Percentiles rank a stretch among this genome's conserved stretches.
phyloP scores from a whole-genome alignment of 2,888 invertebrate genomes.

The Drosophila anomalata region DNA sequence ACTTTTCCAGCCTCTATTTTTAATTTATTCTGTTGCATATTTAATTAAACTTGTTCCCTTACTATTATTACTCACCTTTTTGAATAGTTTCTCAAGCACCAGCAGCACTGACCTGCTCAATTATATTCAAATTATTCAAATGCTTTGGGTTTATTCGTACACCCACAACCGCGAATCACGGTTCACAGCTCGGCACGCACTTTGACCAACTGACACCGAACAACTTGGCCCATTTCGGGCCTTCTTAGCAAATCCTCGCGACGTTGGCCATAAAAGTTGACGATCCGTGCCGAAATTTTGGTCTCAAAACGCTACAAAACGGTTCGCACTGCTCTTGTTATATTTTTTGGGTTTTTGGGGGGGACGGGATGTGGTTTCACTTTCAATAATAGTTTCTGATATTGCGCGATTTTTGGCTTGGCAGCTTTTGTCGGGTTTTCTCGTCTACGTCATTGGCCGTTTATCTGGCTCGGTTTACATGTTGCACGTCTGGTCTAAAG shows the following conservation, averaged over 20 bases:
- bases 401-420: slow-evolving; percentile 68
- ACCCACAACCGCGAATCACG: slow-evolving; percentile 23
- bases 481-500: slow-evolving; percentile 57
- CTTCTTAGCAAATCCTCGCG: slow-evolving; percentile 49
- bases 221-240: slow-evolving; percentile 65
- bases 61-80: slow-evolving; percentile 23
- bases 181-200: slow-evolving; percentile 53
- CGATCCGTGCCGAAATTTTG: slow-evolving; percentile 57
- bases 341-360: slow-evolving; percentile 10
- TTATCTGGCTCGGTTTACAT: slow-evolving; percentile 71
- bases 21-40: background rate
- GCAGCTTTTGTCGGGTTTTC: slow-evolving; percentile 47
- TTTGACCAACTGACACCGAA: slow-evolving; percentile 70
- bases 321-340: slow-evolving; percentile 19
- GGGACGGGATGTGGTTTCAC: slow-evolving; percentile 49
- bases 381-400: slow-evolving; percentile 57
- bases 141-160: slow-evolving; percentile 12
- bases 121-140: slow-evolving; percentile 12
- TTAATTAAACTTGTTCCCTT: background rate
- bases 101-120: slow-evolving; percentile 62
- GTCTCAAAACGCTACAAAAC: slow-evolving; percentile 52
- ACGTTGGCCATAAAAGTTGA: slow-evolving; percentile 62
- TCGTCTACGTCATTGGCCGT: slow-evolving; percentile 73
- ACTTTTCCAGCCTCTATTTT: background rate
- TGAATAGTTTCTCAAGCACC: background rate